A percentile compares a stretch with the other conserved stretches of the same genome.
phyloP scores from a whole-genome alignment of 2,113 vertebrate genomes.

The Mustelus asterias region DNA sequence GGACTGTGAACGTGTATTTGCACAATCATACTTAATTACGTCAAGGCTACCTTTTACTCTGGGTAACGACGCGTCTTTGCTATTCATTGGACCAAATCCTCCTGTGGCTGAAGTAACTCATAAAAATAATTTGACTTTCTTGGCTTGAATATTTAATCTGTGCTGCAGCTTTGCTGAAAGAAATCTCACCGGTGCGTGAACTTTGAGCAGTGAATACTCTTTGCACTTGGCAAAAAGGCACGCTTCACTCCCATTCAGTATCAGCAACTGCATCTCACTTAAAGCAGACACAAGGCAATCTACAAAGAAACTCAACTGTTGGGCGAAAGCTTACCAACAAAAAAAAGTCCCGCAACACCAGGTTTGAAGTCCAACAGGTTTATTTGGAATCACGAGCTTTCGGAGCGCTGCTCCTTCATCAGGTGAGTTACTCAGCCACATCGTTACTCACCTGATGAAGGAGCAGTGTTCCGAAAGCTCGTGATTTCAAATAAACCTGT shows the following conservation, averaged over 20 bases:
- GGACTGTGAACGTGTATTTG: background rate
- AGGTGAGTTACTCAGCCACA: too few species aligned
- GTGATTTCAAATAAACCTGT: too few species aligned
- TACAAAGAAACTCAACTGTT: background rate
- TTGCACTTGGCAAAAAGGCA: background rate
- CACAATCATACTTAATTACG: background rate
- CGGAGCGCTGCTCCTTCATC: too few species aligned
- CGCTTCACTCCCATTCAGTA: background rate
- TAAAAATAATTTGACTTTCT: background rate
- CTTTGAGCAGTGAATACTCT: background rate
- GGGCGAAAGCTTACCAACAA: too few species aligned
- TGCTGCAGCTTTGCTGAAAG: background rate
- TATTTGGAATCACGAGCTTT: too few species aligned
- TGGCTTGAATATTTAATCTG: background rate
- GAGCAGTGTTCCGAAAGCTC: too few species aligned
- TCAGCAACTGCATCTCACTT: background rate
- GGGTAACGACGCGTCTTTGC: background rate
- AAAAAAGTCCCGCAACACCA: too few species aligned
- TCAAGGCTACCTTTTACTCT: background rate
- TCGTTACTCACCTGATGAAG: too few species aligned
- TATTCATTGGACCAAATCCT: background rate
- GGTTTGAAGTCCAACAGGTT: too few species aligned
- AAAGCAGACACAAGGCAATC: background rate
- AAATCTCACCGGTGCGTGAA: background rate
- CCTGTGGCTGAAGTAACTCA: background rate